Evolutionary conservation across 2,888 invertebrate genomes (phyloP).

Genomic region (Tachina grossa): DNA sequence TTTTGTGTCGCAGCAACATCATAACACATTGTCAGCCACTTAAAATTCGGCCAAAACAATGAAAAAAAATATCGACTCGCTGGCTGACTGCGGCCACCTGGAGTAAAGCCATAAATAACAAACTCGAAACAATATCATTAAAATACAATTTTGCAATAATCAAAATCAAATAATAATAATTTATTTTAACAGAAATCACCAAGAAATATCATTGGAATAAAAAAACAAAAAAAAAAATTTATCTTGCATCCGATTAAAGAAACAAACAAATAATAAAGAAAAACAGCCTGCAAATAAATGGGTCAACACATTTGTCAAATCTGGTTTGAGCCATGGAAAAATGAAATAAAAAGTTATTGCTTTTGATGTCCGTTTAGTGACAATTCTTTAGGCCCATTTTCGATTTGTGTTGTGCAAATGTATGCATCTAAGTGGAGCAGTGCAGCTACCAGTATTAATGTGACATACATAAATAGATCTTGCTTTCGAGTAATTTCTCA

Average conservation of each 20-base stretch:
- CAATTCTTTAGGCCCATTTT: constrained; percentile 60
- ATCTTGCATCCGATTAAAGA: constrained; percentile 15
- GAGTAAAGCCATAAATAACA: constrained; percentile 39
- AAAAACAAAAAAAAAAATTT: constrained; percentile 5
- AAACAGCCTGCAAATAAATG: constrained; percentile 9
- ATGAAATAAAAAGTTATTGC: constrained; percentile 61
- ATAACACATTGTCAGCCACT: constrained; percentile 1
- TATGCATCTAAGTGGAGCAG: constrained; percentile 25
- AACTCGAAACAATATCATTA: constrained; percentile 48
- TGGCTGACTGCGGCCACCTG: constrained; percentile 41
- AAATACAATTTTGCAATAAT: constrained; percentile 61
- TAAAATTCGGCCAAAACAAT: constrained; percentile 42
- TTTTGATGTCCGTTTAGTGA: constrained; percentile 28
- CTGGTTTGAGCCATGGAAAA: constrained; percentile 35
- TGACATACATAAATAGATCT: constrained; percentile 39
- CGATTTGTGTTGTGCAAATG: constrained; percentile 1
- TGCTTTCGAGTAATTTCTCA: constrained; percentile 1
- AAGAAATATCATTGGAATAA: constrained; percentile 43
- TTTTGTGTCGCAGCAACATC: constrained; percentile 17
- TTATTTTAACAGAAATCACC: constrained; percentile 47
- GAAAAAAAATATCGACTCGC: neutral
- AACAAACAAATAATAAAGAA: neutral
- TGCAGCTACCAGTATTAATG: constrained; percentile 33
- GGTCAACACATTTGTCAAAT: constrained; percentile 46
- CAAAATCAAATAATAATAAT: constrained; percentile 65